Evolutionary conservation across 2,113 vertebrate genomes (phyloP).

Genomic region (Tychaedon coryphoeus): DNA sequence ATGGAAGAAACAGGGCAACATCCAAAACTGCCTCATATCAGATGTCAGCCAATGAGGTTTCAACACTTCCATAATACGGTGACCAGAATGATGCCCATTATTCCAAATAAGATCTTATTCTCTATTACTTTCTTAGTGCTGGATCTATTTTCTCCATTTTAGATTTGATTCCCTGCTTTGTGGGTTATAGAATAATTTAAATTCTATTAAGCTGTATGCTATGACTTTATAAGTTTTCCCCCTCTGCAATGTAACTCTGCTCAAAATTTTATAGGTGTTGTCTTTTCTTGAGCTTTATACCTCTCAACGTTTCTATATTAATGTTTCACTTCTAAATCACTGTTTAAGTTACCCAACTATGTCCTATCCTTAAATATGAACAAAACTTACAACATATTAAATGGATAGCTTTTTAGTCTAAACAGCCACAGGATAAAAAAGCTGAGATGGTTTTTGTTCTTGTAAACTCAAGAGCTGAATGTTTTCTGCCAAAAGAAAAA

Average conservation of each 20-base stretch:
- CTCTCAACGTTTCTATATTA: background rate
- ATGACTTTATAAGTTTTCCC: background rate
- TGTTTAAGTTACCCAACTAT: background rate
- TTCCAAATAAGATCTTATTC: conserved; percentile 59
- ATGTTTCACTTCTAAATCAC: background rate
- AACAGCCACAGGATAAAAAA: background rate
- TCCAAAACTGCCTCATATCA: conserved; percentile 61
- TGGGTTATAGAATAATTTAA: conserved; percentile 22
- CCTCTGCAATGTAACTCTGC: background rate
- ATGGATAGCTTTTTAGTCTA: background rate
- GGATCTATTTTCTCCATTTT: conserved; percentile 39
- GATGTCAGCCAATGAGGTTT: conserved; percentile 62
- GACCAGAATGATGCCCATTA: conserved; percentile 62
- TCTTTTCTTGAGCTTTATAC: background rate
- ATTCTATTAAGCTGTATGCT: conserved; percentile 5
- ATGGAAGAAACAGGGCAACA: conserved; percentile 71
- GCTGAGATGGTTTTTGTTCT: background rate
- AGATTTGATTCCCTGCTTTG: conserved; percentile 23
- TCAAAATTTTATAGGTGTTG: background rate
- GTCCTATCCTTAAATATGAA: background rate
- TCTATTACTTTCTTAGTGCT: background rate
- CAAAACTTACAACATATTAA: background rate
- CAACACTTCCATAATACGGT: conserved; percentile 58
- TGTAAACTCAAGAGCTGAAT: background rate
- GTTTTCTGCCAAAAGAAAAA: background rate